Evolutionary conservation across 1,140 invertebrate genomes (phyloP), one percentile per base, ranked within the genome.

Genomic region (Drosophila teissieri): DNA sequence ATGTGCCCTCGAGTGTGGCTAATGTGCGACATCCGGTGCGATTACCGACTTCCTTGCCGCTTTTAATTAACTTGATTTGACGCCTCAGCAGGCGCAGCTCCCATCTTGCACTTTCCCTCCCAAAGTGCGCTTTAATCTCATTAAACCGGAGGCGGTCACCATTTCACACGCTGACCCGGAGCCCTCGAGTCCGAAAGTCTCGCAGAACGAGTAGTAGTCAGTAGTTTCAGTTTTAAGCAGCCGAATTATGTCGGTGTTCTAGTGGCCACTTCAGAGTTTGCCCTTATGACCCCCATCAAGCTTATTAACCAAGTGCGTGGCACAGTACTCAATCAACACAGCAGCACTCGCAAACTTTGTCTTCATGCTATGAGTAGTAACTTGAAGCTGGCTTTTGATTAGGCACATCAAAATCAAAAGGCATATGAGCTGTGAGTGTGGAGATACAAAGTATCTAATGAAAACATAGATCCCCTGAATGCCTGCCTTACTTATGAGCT

Each of bases 31-130:
- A 91, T 91, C 90, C 90, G 90, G 70, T 91, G 52, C 58, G 42
- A 68, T 56, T 64, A 62, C 55, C 54, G 37, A 46, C 27, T 42
- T 62, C 42, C 55, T 42, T 45, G 48, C 54, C 51, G 45, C 39
- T 73, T 73, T 63, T 91, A 91, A 91, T 91, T 91, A 91, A 91
- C 90, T 91, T 75, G 80, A 91, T 91, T 91, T 91, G 83, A 82
- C 90, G 84, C 90, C 83, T 91, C 75, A 91, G 53, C 79, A 84
- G 82, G 88, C 40, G 27, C 17, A 15, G n/a, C 36, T 56, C 64
- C 54, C 55, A 34, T 69, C 51, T 48, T 39, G 65, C 24, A 44
- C 40, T 61, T 79, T 48, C 53, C 51, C 51, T 49, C 45, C 44
- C 55, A 65, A 77, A 73, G 85, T 79, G 85, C 67, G 54, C 62